These are phyloP conservation scores for Ceraclea dissimilis DNA, from an alignment of 2,888 invertebrate genomes.

Conservation along the genomic window DNA sequence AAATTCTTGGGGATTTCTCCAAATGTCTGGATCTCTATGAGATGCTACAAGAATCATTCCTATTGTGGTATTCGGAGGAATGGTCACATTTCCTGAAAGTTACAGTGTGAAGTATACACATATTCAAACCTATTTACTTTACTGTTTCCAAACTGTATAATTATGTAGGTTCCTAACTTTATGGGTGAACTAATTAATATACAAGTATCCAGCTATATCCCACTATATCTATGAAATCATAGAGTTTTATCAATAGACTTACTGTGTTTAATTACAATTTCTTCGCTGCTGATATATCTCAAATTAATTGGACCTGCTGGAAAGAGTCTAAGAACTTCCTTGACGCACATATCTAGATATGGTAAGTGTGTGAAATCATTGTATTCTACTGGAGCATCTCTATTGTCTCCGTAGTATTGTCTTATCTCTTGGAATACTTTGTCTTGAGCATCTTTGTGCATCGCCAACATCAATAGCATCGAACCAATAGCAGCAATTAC, in stretches of 20 bases:
- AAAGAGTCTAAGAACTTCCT: conserved; percentile 11
- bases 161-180: too few species aligned
- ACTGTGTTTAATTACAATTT: neutral
- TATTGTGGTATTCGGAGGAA: neutral
- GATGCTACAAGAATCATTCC: neutral
- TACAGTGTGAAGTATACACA: too few species aligned
- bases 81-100: neutral
- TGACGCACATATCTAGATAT: conserved; percentile 12
- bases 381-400: neutral
- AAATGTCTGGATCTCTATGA: neutral
- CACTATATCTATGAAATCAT: too few species aligned
- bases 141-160: too few species aligned
- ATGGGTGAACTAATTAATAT: too few species aligned
- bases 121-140: too few species aligned
- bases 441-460: conserved; percentile 11
- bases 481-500: neutral
- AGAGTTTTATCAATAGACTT: too few species aligned
- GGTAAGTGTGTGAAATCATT: neutral
- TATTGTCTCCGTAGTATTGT: conserved; percentile 1
- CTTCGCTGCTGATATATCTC: neutral
- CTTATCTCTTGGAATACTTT: conserved; percentile 6
- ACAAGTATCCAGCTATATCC: too few species aligned
- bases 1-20: neutral
- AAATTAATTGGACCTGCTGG: neutral
- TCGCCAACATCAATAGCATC: conserved; percentile 11